Conservation (phyloP, 2,888 invertebrate species). For the Melanostoma scalare region DNA sequence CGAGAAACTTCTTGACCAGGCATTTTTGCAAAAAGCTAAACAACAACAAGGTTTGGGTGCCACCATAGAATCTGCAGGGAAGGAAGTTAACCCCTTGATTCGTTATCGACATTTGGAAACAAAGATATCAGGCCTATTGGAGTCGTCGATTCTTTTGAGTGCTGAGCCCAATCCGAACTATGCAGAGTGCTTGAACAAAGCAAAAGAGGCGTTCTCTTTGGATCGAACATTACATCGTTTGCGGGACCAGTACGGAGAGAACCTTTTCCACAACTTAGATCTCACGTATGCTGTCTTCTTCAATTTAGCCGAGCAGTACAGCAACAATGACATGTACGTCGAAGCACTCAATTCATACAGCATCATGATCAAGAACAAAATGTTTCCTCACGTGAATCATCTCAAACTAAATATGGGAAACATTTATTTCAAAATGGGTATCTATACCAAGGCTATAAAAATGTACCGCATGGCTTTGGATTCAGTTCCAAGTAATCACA, state of each 20-base stretch:
- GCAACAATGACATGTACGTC: slow-evolving; percentile 95
- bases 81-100: slow-evolving; percentile 90
- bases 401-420: slow-evolving; percentile 99
- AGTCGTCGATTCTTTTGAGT: slow-evolving; percentile 89
- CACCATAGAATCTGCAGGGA: slow-evolving; percentile 85
- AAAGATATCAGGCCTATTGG: slow-evolving; percentile 93
- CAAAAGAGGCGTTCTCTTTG: slow-evolving; percentile 97
- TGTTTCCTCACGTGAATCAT: slow-evolving; percentile 96
- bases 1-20: slow-evolving; percentile 87
- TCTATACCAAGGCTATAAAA: slow-evolving; percentile 97
- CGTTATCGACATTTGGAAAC: slow-evolving; percentile 94
- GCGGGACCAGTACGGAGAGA: slow-evolving; percentile 94
- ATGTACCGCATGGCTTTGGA: slow-evolving; percentile 99
- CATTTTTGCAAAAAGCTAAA: slow-evolving; percentile 84
- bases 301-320: slow-evolving; percentile 97
- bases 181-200: slow-evolving; percentile 89
- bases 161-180: slow-evolving; percentile 77
- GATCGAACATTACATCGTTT: slow-evolving; percentile 94
- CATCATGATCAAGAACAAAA: slow-evolving; percentile 95
- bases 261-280: slow-evolving; percentile 96
- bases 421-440: slow-evolving; percentile 96
- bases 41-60: slow-evolving; percentile 78
- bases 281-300: slow-evolving; percentile 97
- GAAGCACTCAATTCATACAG: slow-evolving; percentile 98
- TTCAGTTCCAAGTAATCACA: slow-evolving; percentile 96